These are phyloP conservation scores for Hyla sarda DNA, from an alignment of 2,113 vertebrate species.

Conservation along the genomic window DNA sequence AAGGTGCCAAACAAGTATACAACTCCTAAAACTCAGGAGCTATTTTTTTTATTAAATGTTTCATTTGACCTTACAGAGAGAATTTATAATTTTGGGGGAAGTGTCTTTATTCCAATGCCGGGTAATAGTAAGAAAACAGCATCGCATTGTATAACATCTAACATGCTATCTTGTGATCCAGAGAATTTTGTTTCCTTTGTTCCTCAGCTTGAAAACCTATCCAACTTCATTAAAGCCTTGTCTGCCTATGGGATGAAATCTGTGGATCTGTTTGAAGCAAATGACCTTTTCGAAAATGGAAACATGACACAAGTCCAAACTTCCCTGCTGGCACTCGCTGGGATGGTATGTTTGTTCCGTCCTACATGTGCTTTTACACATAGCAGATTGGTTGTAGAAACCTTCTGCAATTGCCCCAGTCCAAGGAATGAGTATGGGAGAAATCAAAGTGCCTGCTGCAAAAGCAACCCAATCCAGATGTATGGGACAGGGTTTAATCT, in stretches of 20 bases:
- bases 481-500: neutral
- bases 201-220: slow-evolving; percentile 89
- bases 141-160: too few relatives aligned
- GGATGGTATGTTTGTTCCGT: slow-evolving; percentile 79
- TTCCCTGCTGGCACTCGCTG: slow-evolving; percentile 85
- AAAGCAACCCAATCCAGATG: neutral
- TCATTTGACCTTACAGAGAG: too few relatives aligned
- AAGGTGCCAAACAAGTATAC: too few relatives aligned
- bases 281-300: slow-evolving; percentile 90
- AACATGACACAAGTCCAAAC: slow-evolving; percentile 96
- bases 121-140: too few relatives aligned
- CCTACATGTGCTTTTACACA: neutral
- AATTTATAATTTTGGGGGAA: too few relatives aligned
- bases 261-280: slow-evolving; percentile 92
- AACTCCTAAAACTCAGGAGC: too few relatives aligned
- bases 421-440: too few relatives aligned
- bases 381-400: neutral
- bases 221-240: slow-evolving; percentile 91
- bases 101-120: too few relatives aligned
- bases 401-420: neutral
- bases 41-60: too few relatives aligned
- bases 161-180: neutral
- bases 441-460: neutral
- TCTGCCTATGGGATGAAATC: slow-evolving; percentile 87
- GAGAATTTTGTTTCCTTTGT: neutral